Conservation (phyloP, 2,888 invertebrate genomes). For the Hypomecis atomaria region DNA sequence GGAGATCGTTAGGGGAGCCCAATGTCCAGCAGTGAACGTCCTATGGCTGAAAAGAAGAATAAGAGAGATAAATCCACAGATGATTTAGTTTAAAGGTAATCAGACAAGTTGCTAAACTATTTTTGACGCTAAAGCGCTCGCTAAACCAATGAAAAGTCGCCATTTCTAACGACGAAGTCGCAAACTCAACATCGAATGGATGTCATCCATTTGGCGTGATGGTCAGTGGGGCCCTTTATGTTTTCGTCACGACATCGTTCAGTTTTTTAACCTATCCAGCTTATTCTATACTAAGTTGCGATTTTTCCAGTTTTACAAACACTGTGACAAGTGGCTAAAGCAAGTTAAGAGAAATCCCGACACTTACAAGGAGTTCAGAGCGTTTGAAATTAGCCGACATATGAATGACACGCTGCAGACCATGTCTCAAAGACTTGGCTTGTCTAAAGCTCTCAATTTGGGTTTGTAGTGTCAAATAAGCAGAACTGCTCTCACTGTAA, state of each 20-base stretch:
- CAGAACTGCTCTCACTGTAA: conserved; percentile 34
- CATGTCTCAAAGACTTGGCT: conserved; percentile 86
- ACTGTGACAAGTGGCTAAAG: conserved; percentile 88
- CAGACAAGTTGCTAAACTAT: too few relatives aligned
- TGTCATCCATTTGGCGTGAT: too few relatives aligned
- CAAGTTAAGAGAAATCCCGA: conserved; percentile 88
- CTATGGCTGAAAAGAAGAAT: too few relatives aligned
- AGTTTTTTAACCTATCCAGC: conserved; percentile 40
- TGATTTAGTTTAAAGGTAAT: too few relatives aligned
- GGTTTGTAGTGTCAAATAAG: conserved; percentile 71
- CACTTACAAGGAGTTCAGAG: conserved; percentile 82
- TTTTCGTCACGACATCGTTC: neutral
- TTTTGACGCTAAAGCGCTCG: too few relatives aligned
- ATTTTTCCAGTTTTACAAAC: conserved; percentile 90
- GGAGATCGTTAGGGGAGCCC: too few relatives aligned
- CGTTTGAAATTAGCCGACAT: conserved; percentile 81
- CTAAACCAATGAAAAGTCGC: too few relatives aligned
- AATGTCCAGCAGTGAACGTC: too few relatives aligned
- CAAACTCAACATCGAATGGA: too few relatives aligned
- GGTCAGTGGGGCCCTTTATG: too few relatives aligned
- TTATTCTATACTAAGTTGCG: conserved; percentile 60
- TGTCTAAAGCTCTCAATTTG: conserved; percentile 76
- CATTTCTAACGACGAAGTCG: too few relatives aligned
- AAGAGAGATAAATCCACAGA: too few relatives aligned
- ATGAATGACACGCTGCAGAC: conserved; percentile 84